phyloP scores from a whole-genome alignment of 2,888 invertebrate genomes.

The Gastrophysa polygoni region DNA sequence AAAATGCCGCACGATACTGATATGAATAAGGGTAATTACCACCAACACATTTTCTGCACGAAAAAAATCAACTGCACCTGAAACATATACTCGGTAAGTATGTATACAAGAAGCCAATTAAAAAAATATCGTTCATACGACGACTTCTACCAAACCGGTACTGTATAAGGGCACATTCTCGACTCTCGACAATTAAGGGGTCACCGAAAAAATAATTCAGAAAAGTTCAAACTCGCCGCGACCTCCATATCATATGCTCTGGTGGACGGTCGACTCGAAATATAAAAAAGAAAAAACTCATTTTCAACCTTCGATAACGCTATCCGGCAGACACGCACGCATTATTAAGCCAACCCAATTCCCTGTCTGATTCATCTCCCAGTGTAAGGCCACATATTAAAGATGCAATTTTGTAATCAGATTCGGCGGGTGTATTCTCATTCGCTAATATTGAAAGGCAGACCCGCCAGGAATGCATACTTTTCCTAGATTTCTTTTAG shows the following conservation, averaged over 20 bases:
- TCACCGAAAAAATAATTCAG: slow-evolving; percentile 8
- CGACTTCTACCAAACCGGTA: slow-evolving; percentile 11
- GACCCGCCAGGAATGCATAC: slow-evolving; percentile 19
- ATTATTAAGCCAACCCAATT: slow-evolving; percentile 23
- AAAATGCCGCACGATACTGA: too few species aligned
- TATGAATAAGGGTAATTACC: too few species aligned
- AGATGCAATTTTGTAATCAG: slow-evolving; percentile 26
- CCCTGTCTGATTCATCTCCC: slow-evolving; percentile 22
- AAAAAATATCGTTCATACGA: too few species aligned
- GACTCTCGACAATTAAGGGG: slow-evolving; percentile 7
- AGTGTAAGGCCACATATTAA: slow-evolving; percentile 18
- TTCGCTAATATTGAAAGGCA: slow-evolving; percentile 20
- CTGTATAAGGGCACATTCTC: slow-evolving; percentile 8
- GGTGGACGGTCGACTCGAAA: slow-evolving; percentile 8
- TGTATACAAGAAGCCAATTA: too few species aligned
- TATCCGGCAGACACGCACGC: slow-evolving; percentile 29
- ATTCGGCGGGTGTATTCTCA: slow-evolving; percentile 20
- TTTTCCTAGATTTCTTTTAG: slow-evolving; percentile 13
- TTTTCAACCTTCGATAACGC: slow-evolving; percentile 17
- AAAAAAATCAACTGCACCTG: too few species aligned
- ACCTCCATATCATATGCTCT: slow-evolving; percentile 12
- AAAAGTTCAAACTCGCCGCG: slow-evolving; percentile 11
- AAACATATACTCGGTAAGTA: too few species aligned
- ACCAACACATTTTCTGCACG: too few species aligned
- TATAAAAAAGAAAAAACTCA: slow-evolving; percentile 8